phyloP scores from a whole-genome alignment of 2,888 invertebrate genomes.

The Herminia tarsipennalis region DNA sequence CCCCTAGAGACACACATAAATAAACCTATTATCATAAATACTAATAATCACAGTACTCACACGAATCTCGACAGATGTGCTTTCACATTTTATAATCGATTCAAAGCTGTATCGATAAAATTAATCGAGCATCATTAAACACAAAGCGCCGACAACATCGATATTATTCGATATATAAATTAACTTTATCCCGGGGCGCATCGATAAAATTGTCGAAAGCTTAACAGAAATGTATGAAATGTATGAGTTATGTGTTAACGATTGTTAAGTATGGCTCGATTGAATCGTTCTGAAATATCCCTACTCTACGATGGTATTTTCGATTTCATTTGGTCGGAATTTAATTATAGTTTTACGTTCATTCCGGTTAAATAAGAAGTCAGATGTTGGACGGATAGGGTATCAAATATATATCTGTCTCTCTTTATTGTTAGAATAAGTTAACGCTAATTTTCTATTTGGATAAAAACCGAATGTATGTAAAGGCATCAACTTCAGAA shows the following conservation, averaged over 20 bases:
- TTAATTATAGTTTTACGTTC: slow-evolving; percentile 11
- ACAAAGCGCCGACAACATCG: slow-evolving; percentile 48
- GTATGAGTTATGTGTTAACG: slow-evolving; percentile 45
- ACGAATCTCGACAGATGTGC: slow-evolving; percentile 58
- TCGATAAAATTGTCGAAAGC: slow-evolving; percentile 51
- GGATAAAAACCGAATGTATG: no score
- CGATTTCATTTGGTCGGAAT: slow-evolving; percentile 24
- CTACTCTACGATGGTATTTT: slow-evolving; percentile 29
- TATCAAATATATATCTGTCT: background rate
- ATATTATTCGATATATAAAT: slow-evolving; percentile 41
- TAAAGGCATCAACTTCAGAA: no score
- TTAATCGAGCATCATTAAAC: slow-evolving; percentile 54
- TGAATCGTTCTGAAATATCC: slow-evolving; percentile 40
- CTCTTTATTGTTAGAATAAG: no score
- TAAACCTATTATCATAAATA: slow-evolving; percentile 48
- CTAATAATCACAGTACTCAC: slow-evolving; percentile 40
- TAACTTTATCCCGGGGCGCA: slow-evolving; percentile 48
- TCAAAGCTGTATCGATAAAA: slow-evolving; percentile 46
- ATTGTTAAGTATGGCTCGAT: slow-evolving; percentile 44
- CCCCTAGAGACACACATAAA: slow-evolving; percentile 24
- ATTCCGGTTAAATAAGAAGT: background rate
- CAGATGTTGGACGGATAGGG: background rate
- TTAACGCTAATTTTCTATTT: no score
- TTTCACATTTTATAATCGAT: slow-evolving; percentile 49
- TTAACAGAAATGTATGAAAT: slow-evolving; percentile 51